Evolutionary conservation across 2,113 vertebrate species (phyloP).

Genomic region (Mobula hypostoma): DNA sequence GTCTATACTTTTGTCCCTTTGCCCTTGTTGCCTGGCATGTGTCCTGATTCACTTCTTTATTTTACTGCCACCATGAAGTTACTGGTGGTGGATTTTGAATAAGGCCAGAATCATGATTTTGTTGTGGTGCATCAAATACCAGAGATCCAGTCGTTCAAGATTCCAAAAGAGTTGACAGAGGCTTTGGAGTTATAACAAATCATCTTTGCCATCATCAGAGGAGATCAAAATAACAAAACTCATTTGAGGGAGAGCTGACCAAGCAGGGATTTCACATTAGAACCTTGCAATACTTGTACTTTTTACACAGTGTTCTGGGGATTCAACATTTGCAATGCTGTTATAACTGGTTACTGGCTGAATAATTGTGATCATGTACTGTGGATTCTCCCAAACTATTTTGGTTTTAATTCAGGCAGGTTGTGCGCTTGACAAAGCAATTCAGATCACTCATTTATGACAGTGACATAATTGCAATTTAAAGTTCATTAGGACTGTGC

Average conservation of each 20-base stretch:
- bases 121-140: neutral
- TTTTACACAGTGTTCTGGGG: neutral
- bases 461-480: conserved; percentile 23
- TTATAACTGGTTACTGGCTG: neutral
- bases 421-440: neutral
- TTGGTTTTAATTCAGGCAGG: neutral
- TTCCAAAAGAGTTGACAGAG: neutral
- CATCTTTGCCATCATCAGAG: neutral
- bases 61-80: neutral
- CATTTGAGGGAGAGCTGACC: neutral
- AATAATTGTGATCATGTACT: neutral
- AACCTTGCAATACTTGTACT: neutral
- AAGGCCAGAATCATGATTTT: neutral
- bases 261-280: neutral
- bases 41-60: neutral
- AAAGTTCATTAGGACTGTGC: neutral
- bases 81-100: neutral
- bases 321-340: neutral
- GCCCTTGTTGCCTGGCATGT: neutral
- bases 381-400: neutral
- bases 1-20: neutral
- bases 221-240: neutral
- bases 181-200: neutral
- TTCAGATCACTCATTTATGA: conserved; percentile 5
- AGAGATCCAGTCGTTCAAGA: neutral